These are phyloP conservation scores for Thereva unica DNA, from an alignment of 2,888 invertebrate species.

Conservation along the genomic window DNA sequence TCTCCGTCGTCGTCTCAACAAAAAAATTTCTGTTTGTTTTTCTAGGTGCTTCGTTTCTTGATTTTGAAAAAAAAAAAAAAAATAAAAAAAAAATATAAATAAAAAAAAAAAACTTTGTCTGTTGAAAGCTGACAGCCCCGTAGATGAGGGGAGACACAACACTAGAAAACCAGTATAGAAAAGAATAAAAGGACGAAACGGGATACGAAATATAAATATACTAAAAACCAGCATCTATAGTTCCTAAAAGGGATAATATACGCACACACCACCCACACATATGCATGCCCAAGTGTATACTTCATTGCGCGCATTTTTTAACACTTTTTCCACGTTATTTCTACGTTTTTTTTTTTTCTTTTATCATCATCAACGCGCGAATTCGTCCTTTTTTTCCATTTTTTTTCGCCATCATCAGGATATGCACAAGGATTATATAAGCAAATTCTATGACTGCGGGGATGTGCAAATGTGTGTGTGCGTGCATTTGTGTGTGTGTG, in stretches of 20 bases:
- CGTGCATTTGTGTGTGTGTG: no score
- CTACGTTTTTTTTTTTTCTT: slow-evolving; percentile 7
- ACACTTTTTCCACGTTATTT: slow-evolving; percentile 3
- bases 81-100: not conserved
- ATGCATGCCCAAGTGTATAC: not conserved
- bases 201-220: slow-evolving; percentile 1
- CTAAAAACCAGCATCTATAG: slow-evolving; percentile 10
- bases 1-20: not conserved
- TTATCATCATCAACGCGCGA: not conserved
- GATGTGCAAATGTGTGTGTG: not conserved
- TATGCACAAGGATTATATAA: slow-evolving; percentile 5
- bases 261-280: not conserved
- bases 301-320: not conserved
- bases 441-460: not conserved
- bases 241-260: slow-evolving; percentile 10
- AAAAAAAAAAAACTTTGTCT: not conserved
- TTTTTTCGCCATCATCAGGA: slow-evolving; percentile 1
- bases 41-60: no score
- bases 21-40: no score
- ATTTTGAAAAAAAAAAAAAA: no score
- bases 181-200: not conserved
- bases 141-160: no score
- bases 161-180: not conserved
- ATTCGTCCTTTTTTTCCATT: not conserved
- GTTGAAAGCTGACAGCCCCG: slow-evolving; percentile 15